A percentile compares a stretch with the other conserved stretches of the same genome.
Conservation (phyloP, 1,140 invertebrate species). For the Pseudomyrmex dendroicus region DNA sequence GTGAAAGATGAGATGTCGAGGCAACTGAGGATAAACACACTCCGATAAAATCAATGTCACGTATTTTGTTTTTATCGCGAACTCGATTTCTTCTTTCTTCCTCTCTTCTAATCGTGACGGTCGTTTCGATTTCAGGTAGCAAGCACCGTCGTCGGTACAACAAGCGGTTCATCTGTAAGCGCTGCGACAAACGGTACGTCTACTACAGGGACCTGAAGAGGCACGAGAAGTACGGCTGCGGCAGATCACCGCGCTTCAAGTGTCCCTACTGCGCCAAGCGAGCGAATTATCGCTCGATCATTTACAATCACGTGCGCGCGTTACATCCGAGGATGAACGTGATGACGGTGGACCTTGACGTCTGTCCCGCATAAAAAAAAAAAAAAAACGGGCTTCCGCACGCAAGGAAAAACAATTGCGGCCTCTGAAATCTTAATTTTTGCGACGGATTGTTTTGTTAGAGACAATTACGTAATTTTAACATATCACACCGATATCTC, state of each 20-base stretch:
- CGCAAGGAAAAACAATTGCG: too few relatives aligned
- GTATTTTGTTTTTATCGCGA: too few relatives aligned
- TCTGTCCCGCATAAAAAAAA: neutral
- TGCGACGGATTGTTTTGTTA: too few relatives aligned
- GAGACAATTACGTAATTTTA: too few relatives aligned
- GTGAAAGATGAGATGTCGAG: neutral
- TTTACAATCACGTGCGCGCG: constrained; percentile 70
- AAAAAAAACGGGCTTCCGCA: neutral
- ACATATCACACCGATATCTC: too few relatives aligned
- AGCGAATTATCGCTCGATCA: constrained; percentile 59
- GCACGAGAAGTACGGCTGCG: constrained; percentile 84
- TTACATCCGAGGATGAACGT: constrained; percentile 54
- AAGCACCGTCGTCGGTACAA: neutral
- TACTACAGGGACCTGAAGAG: constrained; percentile 71
- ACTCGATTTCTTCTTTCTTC: too few relatives aligned
- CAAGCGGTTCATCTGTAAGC: constrained; percentile 53
- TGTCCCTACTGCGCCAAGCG: constrained; percentile 79
- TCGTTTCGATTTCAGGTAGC: constrained; percentile 67
- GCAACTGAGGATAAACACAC: neutral
- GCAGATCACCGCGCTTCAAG: constrained; percentile 79
- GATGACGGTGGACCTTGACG: constrained; percentile 13
- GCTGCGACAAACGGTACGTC: constrained; percentile 72
- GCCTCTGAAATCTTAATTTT: too few relatives aligned
- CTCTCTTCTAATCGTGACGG: constrained; percentile 40
- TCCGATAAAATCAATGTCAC: neutral